Percentiles rank a stretch among this genome's conserved stretches.
Evolutionary conservation across 2,888 invertebrate species (phyloP).

Genomic region (Cosmorhoe ocellata): DNA sequence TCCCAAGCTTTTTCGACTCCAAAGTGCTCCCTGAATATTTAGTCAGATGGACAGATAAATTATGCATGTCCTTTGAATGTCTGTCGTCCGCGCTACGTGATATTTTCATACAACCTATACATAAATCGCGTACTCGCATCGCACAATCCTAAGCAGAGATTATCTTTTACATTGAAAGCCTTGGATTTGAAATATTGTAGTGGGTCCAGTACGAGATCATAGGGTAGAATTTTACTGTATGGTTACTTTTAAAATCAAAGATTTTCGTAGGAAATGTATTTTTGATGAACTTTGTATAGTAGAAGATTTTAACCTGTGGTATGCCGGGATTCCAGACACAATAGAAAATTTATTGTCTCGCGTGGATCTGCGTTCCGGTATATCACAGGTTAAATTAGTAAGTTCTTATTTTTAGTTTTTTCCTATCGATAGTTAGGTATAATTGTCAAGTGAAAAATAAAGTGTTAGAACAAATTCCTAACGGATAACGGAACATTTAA

Average conservation of each 20-base stretch:
- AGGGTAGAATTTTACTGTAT: too few species aligned
- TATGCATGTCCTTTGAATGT: constrained; percentile 43
- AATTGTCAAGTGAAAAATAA: constrained; percentile 20
- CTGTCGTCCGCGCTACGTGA: constrained; percentile 30
- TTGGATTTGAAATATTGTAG: not conserved
- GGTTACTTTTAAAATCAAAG: too few species aligned
- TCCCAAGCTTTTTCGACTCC: constrained; percentile 38
- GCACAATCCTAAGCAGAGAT: constrained; percentile 10
- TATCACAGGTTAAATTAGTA: too few species aligned
- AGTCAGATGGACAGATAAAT: constrained; percentile 43
- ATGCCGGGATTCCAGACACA: too few species aligned
- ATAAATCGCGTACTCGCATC: constrained; percentile 20
- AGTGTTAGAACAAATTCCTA: constrained; percentile 26
- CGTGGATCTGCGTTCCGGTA: too few species aligned
- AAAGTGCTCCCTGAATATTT: constrained; percentile 42
- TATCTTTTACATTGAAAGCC: constrained; percentile 11
- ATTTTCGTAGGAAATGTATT: too few species aligned
- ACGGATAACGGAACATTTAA: constrained; percentile 57
- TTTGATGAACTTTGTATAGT: too few species aligned
- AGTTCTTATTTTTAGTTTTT: too few species aligned
- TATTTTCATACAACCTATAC: constrained; percentile 36
- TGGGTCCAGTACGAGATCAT: not conserved
- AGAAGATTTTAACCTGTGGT: too few species aligned
- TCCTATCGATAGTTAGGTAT: too few species aligned
- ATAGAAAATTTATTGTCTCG: too few species aligned